phyloP scores from a whole-genome alignment of 2,888 invertebrate species.

The Himalopsyche japonica region DNA sequence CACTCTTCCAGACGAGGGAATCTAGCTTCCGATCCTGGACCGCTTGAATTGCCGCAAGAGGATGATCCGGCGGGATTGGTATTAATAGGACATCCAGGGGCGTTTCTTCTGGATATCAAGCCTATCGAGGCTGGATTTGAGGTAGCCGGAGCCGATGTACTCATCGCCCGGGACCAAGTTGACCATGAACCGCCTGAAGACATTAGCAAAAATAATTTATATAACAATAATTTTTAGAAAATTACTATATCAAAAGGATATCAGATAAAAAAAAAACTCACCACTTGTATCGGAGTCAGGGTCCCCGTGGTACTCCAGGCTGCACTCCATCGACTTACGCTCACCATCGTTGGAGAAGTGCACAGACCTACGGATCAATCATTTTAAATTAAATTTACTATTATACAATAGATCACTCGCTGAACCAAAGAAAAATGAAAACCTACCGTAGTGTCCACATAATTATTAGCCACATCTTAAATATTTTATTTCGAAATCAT shows the following conservation, averaged over 20 bases:
- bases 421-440: too few relatives aligned
- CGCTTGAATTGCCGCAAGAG: neutral
- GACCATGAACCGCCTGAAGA: slow-evolving; percentile 17
- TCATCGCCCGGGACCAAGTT: slow-evolving; percentile 31
- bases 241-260: too few relatives aligned
- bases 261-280: neutral
- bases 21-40: slow-evolving; percentile 46
- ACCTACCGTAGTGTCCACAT: too few relatives aligned
- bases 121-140: slow-evolving; percentile 9
- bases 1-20: slow-evolving; percentile 94
- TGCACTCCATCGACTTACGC: slow-evolving; percentile 38
- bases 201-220: neutral
- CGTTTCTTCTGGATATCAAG: neutral
- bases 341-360: slow-evolving; percentile 37
- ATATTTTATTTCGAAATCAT: too few relatives aligned
- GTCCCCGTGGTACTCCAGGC: slow-evolving; percentile 34
- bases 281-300: slow-evolving; percentile 31
- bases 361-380: slow-evolving; percentile 26
- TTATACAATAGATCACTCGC: too few relatives aligned
- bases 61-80: neutral
- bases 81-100: neutral
- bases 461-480: too few relatives aligned
- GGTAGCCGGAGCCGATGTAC: slow-evolving; percentile 34
- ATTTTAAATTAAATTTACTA: neutral
- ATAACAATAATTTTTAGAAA: too few relatives aligned